Evolutionary conservation across 2,888 invertebrate species (phyloP).

Genomic region (Conistra vaccinii): DNA sequence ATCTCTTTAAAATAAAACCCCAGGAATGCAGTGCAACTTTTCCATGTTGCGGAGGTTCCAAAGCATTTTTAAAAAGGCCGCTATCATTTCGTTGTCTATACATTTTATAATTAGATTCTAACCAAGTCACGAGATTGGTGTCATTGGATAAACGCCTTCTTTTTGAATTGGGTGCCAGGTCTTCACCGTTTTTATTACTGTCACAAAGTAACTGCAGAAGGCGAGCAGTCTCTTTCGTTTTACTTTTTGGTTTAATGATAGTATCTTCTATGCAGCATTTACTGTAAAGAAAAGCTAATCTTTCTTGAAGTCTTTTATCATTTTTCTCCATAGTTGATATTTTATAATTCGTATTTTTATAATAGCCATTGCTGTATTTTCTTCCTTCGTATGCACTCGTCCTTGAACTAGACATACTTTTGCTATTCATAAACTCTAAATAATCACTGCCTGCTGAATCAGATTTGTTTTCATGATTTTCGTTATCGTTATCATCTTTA

Average conservation of each 20-base stretch:
- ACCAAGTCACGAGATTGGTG: slow-evolving; percentile 79
- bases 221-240: slow-evolving; percentile 17
- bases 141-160: slow-evolving; percentile 65
- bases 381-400: slow-evolving; percentile 74
- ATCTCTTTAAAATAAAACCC: slow-evolving; percentile 83
- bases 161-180: slow-evolving; percentile 36
- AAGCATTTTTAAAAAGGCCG: slow-evolving; percentile 72
- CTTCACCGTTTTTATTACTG: slow-evolving; percentile 17
- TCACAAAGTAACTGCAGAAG: slow-evolving; percentile 44
- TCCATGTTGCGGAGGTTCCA: slow-evolving; percentile 78
- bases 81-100: slow-evolving; percentile 75
- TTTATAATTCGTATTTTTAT: slow-evolving; percentile 77
- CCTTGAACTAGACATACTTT: slow-evolving; percentile 73
- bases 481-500: background rate
- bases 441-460: slow-evolving; percentile 40
- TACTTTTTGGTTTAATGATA: slow-evolving; percentile 20
- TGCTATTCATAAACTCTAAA: slow-evolving; percentile 18
- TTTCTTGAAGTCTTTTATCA: slow-evolving; percentile 77
- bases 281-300: slow-evolving; percentile 64
- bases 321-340: slow-evolving; percentile 82
- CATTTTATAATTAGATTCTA: slow-evolving; percentile 81
- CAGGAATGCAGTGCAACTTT: slow-evolving; percentile 81
- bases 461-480: slow-evolving; percentile 10
- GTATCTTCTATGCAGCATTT: slow-evolving; percentile 23
- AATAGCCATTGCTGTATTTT: slow-evolving; percentile 77